Evolutionary conservation across 1,140 invertebrate genomes (phyloP).

Genomic region (Tetramorium parvispinum): DNA sequence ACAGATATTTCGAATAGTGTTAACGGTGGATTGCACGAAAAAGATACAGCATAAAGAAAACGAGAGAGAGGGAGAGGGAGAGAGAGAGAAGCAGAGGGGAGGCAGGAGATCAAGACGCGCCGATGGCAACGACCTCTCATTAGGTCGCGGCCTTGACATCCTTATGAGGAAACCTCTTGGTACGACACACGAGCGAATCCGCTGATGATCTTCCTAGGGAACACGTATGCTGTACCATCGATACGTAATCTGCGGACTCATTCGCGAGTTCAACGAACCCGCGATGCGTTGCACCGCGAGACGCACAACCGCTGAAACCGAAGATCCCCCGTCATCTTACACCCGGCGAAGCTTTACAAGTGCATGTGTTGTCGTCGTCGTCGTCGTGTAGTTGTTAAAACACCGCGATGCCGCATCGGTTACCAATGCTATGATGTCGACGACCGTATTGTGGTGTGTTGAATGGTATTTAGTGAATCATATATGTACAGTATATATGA

Average conservation of each 20-base stretch:
- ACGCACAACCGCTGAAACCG: constrained; percentile 18
- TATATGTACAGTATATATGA: not conserved
- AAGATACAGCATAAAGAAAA: constrained; percentile 15
- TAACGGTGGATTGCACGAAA: constrained; percentile 41
- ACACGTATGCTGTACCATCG: constrained; percentile 34
- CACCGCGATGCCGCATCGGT: not conserved
- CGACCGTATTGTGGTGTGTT: not conserved
- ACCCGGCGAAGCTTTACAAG: constrained; percentile 17
- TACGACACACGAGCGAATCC: constrained; percentile 64
- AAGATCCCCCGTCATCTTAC: constrained; percentile 52
- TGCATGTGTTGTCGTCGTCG: not conserved
- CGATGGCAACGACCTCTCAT: constrained; percentile 78
- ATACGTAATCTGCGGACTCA: constrained; percentile 35
- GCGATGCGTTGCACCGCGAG: not conserved
- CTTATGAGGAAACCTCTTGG: constrained; percentile 78
- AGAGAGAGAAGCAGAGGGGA: constrained; percentile 10
- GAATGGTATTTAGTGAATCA: not conserved
- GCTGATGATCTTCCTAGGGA: constrained; percentile 46
- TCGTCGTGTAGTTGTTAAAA: not conserved
- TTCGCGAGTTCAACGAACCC: constrained; percentile 59
- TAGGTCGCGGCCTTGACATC: constrained; percentile 83
- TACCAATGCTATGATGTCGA: not conserved
- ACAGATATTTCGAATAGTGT: constrained; percentile 5
- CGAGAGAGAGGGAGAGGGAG: constrained; percentile 31
- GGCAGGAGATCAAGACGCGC: constrained; percentile 32